These are phyloP conservation scores for Lasioglossum zephyrum DNA, from an alignment of 2,888 invertebrate species.

Conservation along the genomic window DNA sequence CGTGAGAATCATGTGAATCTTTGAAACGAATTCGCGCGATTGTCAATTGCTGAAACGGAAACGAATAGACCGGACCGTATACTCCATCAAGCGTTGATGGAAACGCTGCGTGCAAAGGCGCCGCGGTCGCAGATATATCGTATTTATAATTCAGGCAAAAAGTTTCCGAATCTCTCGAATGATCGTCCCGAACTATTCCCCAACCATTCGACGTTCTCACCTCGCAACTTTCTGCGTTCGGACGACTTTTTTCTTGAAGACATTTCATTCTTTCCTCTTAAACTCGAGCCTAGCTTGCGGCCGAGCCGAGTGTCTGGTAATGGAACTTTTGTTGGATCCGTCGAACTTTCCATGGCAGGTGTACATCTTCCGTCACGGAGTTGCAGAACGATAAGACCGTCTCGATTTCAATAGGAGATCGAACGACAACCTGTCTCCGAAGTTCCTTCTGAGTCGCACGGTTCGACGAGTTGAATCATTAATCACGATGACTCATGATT, in stretches of 20 bases:
- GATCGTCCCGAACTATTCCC: constrained; percentile 23
- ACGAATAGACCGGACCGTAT: neutral
- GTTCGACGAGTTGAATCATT: neutral
- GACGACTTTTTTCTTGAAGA: constrained; percentile 19
- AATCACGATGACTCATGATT: neutral
- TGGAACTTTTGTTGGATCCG: constrained; percentile 17
- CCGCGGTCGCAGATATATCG: constrained; percentile 3
- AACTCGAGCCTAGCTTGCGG: neutral
- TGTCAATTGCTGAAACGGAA: neutral
- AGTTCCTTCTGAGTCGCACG: neutral
- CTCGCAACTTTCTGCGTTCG: constrained; percentile 31
- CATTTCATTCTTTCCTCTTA: neutral
- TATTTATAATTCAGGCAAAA: constrained; percentile 38
- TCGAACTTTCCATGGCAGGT: neutral
- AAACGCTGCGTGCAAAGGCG: neutral
- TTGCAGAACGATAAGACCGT: neutral
- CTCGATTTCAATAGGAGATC: constrained; percentile 3
- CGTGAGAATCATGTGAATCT: neutral
- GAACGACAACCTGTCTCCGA: neutral
- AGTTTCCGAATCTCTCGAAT: constrained; percentile 8
- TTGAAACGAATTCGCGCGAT: neutral
- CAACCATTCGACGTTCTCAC: neutral
- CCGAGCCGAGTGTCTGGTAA: neutral
- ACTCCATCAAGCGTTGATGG: neutral
- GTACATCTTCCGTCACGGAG: neutral